phyloP scores from a whole-genome alignment of 2,113 vertebrate genomes.

The Gopherus evgoodei region DNA sequence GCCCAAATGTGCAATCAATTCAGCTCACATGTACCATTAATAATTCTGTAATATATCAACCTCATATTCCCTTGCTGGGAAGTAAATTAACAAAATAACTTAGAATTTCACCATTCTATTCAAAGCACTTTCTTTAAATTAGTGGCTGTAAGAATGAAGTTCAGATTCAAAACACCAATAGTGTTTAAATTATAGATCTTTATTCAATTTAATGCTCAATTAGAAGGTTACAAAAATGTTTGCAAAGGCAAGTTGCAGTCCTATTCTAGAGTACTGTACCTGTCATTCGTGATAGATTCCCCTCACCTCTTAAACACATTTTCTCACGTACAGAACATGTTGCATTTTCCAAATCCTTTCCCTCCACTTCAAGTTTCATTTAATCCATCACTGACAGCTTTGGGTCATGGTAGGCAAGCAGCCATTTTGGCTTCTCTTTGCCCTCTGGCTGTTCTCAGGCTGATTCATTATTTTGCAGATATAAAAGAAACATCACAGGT shows the following conservation, averaged over 20 bases:
- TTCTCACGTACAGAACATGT: neutral
- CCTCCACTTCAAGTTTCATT: conserved; percentile 16
- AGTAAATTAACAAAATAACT: neutral
- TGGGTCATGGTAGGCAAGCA: conserved; percentile 28
- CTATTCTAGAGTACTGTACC: neutral
- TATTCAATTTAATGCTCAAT: neutral
- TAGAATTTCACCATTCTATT: neutral
- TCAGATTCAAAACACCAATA: neutral
- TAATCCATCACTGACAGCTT: neutral
- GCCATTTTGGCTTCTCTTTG: conserved; percentile 36
- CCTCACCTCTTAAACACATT: neutral
- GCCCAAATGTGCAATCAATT: neutral
- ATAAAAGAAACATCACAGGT: conserved; percentile 36
- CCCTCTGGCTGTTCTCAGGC: neutral
- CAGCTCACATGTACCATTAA: fast-evolving
- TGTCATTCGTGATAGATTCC: neutral
- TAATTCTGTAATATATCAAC: neutral
- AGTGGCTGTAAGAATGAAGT: neutral
- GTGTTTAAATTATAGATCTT: neutral
- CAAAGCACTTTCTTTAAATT: neutral
- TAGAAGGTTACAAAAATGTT: neutral
- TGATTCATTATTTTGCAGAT: conserved; percentile 35
- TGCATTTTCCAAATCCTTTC: neutral
- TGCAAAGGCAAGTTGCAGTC: neutral
- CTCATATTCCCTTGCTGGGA: neutral